Evolutionary conservation across 2,113 vertebrate genomes (phyloP), one percentile per base, ranked within the genome.

Genomic region (Nesoenas mayeri): DNA sequence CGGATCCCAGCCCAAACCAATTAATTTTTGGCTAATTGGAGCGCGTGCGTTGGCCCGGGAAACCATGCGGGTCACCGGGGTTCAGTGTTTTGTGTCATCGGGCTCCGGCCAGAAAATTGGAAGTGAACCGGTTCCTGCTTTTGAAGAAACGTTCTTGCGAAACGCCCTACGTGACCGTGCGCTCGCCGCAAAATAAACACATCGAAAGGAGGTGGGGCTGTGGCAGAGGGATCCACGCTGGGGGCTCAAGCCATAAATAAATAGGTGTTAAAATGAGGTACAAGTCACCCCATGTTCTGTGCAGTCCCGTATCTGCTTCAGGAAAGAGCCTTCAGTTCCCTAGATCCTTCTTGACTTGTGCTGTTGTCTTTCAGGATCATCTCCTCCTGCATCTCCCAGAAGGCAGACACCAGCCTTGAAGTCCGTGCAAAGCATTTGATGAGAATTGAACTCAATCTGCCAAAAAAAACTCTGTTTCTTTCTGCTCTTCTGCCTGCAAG

Each of bases 21-120:
- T 40, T 77, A 29, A 25, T 11, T 73, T 72, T 66, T 53, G 42
- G 8, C 34, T 62, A 38, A 38, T 9, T 20, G 51, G 80, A 54
- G 15, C 9, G 11, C 1, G 1, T 5, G 50, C 3, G 0, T 70
- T 65, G 26, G 38, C 66, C 50, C 5, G 0, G 50, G 62, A 71
- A 71, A 57, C 21, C 13, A 0, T 7, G 0, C 1, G 1, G 88
- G 48, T 83, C 71, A 17, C 38, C 9, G 48, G 66, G 51, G 53
- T 32, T 36, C 56, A 85, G 36, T 3, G 1, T 28, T 79, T 56
- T 74, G 34, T n/a, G 80, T 74, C 56, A 16, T 42, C 10, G 1
- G 31, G 48, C 58, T 72, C 69, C 1, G 4, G 51, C 21, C 42
- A 57, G 60, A 53, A 48, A 77, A 31, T 3, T 9, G 15, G 38